phyloP scores from a whole-genome alignment of 2,113 vertebrate genomes.

The Barbus barbus region DNA sequence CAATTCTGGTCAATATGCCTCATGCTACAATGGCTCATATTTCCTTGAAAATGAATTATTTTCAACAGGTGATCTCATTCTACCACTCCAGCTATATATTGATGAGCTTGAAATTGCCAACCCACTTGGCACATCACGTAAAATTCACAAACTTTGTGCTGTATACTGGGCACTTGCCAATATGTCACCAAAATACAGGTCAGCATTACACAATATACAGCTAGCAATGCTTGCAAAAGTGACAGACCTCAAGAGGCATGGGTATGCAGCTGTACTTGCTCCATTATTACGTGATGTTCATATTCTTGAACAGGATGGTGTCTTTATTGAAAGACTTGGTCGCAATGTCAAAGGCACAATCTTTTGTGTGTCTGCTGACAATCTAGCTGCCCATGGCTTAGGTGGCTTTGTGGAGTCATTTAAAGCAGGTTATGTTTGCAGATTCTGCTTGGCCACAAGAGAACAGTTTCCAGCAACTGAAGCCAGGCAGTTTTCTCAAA shows the following conservation, averaged over 20 bases:
- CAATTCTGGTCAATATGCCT: no score
- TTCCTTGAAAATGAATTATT: no score
- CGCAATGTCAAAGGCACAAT: neutral
- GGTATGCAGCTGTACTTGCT: constrained; percentile 3
- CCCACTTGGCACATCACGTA: neutral
- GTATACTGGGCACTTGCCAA: neutral
- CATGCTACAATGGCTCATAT: no score
- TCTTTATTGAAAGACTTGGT: neutral
- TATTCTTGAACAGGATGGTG: neutral
- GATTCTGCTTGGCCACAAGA: neutral
- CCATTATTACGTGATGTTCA: neutral
- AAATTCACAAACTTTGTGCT: neutral
- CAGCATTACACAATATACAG: neutral
- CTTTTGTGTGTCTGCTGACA: constrained; percentile 19
- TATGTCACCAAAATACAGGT: neutral
- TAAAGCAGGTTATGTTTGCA: neutral
- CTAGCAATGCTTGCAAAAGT: neutral
- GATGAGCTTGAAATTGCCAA: no score
- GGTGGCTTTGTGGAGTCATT: constrained; percentile 22
- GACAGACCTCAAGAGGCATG: neutral
- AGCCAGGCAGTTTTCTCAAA: neutral
- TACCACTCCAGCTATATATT: no score
- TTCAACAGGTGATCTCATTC: no score
- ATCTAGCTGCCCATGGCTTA: neutral
- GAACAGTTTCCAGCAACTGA: neutral